Conservation (phyloP, 1,140 invertebrate genomes). For the Sesamia nonagrioides region DNA sequence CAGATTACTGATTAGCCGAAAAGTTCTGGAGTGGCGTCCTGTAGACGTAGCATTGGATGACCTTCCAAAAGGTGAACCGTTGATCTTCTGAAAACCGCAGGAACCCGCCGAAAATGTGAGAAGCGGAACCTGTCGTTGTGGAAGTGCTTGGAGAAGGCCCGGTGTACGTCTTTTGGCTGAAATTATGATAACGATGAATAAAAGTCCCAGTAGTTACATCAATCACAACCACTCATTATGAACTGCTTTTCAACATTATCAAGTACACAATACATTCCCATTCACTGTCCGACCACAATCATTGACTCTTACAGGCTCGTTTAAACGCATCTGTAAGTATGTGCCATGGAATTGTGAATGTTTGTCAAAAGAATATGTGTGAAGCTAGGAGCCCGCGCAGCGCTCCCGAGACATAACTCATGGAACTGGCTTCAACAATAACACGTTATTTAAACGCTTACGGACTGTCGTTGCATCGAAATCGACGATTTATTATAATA, state of each 20-base stretch:
- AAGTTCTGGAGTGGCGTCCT: no score
- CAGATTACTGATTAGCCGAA: no score
- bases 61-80: no score
- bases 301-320: neutral
- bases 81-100: no score
- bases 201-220: neutral
- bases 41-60: no score
- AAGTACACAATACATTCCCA: neutral
- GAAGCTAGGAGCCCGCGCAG: constrained; percentile 35
- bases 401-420: constrained; percentile 23
- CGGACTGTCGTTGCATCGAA: constrained; percentile 35
- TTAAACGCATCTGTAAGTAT: no score
- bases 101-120: no score
- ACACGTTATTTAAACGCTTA: constrained; percentile 36
- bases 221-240: constrained; percentile 5
- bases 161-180: no score
- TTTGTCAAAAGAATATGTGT: constrained; percentile 39
- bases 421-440: constrained; percentile 28
- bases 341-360: no score
- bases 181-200: no score
- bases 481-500: constrained; percentile 46
- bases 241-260: neutral
- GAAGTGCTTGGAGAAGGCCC: no score
- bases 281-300: neutral
- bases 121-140: no score